Conservation (phyloP, 2,888 invertebrate species). For the Drosophila meridiana region DNA sequence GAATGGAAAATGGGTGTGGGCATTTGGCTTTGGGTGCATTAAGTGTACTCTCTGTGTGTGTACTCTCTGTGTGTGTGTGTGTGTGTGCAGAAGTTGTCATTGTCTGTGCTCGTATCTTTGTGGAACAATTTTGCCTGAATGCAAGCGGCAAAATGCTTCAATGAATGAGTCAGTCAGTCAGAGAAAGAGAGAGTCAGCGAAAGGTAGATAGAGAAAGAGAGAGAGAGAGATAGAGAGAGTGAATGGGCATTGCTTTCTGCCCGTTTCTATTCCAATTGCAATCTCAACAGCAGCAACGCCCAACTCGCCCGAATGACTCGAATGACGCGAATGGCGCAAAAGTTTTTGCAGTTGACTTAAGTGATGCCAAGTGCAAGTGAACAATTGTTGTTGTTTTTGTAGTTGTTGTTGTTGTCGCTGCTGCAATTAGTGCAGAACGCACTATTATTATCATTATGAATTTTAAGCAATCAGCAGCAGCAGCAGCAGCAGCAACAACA, state of each 20-base stretch:
- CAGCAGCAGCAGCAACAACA: slow-evolving; percentile 1
- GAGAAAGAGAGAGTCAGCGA: neutral
- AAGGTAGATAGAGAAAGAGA: neutral
- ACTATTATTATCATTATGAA: slow-evolving; percentile 78
- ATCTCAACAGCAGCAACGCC: neutral
- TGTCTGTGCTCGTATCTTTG: slow-evolving; percentile 68
- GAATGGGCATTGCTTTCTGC: slow-evolving; percentile 18
- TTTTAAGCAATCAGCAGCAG: slow-evolving; percentile 73
- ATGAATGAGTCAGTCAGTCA: slow-evolving; percentile 56
- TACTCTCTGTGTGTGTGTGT: slow-evolving; percentile 16
- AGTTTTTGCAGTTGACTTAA: slow-evolving; percentile 65
- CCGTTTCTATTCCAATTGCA: slow-evolving; percentile 21
- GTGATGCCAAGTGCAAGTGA: slow-evolving; percentile 72
- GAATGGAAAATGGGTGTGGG: slow-evolving; percentile 47
- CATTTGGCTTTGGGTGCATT: slow-evolving; percentile 47
- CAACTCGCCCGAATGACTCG: slow-evolving; percentile 22
- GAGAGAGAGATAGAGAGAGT: slow-evolving; percentile 6
- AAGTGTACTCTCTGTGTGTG: slow-evolving; percentile 33
- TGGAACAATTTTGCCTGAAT: slow-evolving; percentile 75
- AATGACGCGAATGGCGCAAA: slow-evolving; percentile 58
- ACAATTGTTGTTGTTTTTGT: slow-evolving; percentile 59
- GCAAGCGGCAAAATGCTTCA: slow-evolving; percentile 74
- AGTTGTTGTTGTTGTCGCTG: slow-evolving; percentile 23
- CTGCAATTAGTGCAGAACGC: slow-evolving; percentile 76
- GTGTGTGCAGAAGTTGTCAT: slow-evolving; percentile 32